Base-by-base conservation (phyloP, 2,797 vertebrate species). In the Chrosomus eos region DNA sequence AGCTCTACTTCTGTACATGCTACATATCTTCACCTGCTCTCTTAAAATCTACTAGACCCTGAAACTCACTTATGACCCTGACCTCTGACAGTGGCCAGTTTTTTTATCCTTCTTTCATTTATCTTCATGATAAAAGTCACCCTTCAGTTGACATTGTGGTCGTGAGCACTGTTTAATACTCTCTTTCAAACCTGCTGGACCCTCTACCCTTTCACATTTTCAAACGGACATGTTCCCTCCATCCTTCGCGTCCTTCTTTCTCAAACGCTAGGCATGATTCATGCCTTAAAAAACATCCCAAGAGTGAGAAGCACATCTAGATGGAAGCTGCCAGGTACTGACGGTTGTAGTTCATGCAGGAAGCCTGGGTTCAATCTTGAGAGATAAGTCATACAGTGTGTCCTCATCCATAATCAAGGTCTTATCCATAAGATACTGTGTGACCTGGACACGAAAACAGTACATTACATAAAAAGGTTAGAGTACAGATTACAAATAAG, bases 381-480 rank as follows among this genome's bases (percentile, higher is more conserved):
- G 95, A 0, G 97, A 99, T 87, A 99, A 95, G 86, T 97, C 97
- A 85, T 99, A 99, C 67, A 99, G 93, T 0, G 97, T 97, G 89
- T 99, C 98, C 93, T 99, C 98, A 11, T 99, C 98, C 91, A 98
- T 98, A 92, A 97, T 97, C 86, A 97, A 95, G 21, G 95, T 96
- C 93, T 97, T 98, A 94, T 99, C 97, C 91, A 99, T 92, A 89
- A 99, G 95, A 91, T 97, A 99, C 87, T 98, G 97, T 87, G 97
- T 98, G 89, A 98, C 98, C 98, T 99, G 91, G 79, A 88, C 33
- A 62, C 2, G 67, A 82, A 82, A 74, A 60, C 7, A 43, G 64
- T 3, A 60, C n/a, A 31, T 8, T 5, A 16, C 77, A 67, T 23
- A 3, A 28, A 73, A 73, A 3, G 0, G 19, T 67, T 67, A 67